Base-by-base conservation (phyloP, 1,140 invertebrate genomes). In the Branchinecta lynchi region DNA sequence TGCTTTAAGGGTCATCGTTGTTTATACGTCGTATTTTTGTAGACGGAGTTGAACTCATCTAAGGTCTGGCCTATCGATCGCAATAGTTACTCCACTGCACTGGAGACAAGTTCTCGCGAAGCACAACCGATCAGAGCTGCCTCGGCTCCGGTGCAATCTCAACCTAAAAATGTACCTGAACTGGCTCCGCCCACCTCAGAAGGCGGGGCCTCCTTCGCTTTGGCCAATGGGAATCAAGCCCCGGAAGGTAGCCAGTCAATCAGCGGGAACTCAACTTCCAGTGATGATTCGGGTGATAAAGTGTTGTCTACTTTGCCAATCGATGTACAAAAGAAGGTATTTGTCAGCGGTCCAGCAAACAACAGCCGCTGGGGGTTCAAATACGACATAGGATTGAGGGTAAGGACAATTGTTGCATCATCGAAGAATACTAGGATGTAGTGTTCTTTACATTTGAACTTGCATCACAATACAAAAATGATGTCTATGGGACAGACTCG, bases 261-360 rank as follows among this genome's bases (percentile, higher is more conserved):
- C 12, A 60, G 51, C 51, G 51, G 17, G 51, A 60, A 60, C 51
- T 60, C 51, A 20, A 60, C 12, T 15, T 60, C 51, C 51, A 60
- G 51, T 60, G 51, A 60, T 60, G 51, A 60, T 15, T 60, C 51
- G 51, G 51, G 51, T 60, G 51, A 60, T 60, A 60, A 60, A 60
- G 51, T 60, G 51, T 60, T 60, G 32, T 32, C 32, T 32, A 32
- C 32, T 60, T 60, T 60, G 51, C 51, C 51, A 60, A 60, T 60
- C 17, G 51, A 60, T 60, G 51, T 60, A 60, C 51, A 60, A 60
- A 60, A 60, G 51, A 60, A 12, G 51, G 51, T 60, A 60, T 60
- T 60, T 60, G 17, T 60, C 12, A 60, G 51, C 12, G 51, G 51
- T 12, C 51, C 51, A 15, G 51, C 51, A 20, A 60, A 12, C 17